Evolutionary conservation across 2,888 invertebrate species (phyloP), one percentile per base, ranked within the genome.

Genomic region (Sepiola atlantica): DNA sequence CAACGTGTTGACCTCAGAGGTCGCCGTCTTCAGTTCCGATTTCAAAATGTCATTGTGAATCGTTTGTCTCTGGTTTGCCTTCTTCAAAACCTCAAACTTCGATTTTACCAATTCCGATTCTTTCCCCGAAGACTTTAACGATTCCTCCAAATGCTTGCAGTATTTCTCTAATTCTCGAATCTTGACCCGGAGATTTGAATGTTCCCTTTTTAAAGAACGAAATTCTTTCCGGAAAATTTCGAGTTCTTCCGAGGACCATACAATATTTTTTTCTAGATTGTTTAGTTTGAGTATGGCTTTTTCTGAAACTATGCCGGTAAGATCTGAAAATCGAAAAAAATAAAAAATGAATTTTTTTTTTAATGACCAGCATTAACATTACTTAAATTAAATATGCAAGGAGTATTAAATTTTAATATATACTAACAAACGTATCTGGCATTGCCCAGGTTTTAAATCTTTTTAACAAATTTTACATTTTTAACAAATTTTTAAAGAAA

Each of bases 171-270:
- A 95, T 94, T 96, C 96, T 90, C 95, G 93, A 20, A 96, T 95
- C 92, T 95, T 95, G 2, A 96, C 96, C 94, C 95, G 96, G 2
- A 96, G 95, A 94, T 96, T 95, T 14, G 95, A 95, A 91, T 96
- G 96, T 94, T 97, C 95, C 94, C 95, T 95, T 95, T 96, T 96
- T 18, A 96, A 95, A 20, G 96, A 94, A 94, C 96, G 96, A 94
- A 96, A 96, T 24, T 96, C 96, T 54, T 96, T 95, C 14, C 97
- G 95, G 0, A 97, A 94, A 18, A 96, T 96, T 20, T 95, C 95
- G 1, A 97, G 95, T 95, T 97, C 97, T 55, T 96, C 95, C 0
- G 96, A 94, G 94, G 96, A 95, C 97, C 97, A 97, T 24, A 97
- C 95, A 14, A 96, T 95, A 57, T 94, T 94, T 57, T 91, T 55